A percentile compares a stretch with the other conserved stretches of the same genome.
Evolutionary conservation across 2,113 vertebrate species (phyloP).

Genomic region (Himantopus leucocephalus): DNA sequence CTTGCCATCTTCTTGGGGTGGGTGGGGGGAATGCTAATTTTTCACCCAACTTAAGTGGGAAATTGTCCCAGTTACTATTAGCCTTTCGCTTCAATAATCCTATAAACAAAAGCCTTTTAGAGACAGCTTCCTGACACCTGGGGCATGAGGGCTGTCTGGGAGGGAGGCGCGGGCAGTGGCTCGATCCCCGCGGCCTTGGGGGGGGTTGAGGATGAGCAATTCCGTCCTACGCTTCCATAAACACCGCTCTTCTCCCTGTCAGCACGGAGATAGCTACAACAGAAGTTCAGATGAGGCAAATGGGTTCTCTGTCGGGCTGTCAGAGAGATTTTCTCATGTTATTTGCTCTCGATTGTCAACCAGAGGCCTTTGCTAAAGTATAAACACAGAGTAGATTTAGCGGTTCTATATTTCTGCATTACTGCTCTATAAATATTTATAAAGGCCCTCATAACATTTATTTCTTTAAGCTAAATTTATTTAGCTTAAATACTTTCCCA

Average conservation of each 20-base stretch:
- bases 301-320: neutral
- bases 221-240: neutral
- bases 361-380: neutral
- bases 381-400: neutral
- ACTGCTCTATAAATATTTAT: constrained; percentile 37
- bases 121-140: neutral
- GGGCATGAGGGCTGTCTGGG: neutral
- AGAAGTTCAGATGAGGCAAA: neutral
- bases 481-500: constrained; percentile 20
- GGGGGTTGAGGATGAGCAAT: neutral
- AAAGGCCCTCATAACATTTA: neutral
- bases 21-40: rapidly evolving
- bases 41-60: neutral
- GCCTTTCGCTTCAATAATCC: neutral
- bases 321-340: neutral
- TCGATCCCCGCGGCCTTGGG: neutral
- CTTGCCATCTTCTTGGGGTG: neutral
- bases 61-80: neutral
- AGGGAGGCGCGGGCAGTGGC: neutral
- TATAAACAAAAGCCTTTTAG: neutral
- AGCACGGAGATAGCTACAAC: neutral
- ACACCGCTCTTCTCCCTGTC: neutral
- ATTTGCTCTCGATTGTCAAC: neutral
- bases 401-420: neutral
- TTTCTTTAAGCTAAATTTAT: constrained; percentile 18